Evolutionary conservation across 1,140 invertebrate genomes (phyloP).

Genomic region (Zaprionus capensis): DNA sequence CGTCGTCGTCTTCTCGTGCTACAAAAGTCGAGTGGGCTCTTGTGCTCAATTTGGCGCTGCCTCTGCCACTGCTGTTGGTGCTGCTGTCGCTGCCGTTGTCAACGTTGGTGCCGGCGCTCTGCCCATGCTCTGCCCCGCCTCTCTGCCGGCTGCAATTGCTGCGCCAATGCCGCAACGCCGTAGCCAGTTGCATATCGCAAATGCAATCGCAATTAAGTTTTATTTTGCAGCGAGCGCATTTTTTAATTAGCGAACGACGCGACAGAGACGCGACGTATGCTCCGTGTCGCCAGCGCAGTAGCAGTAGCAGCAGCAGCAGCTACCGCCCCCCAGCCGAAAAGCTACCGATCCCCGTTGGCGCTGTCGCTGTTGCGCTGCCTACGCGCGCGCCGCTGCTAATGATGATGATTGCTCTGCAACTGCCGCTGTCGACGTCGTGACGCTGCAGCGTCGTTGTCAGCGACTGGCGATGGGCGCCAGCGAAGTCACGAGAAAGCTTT

Average conservation of each 20-base stretch:
- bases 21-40: conserved; percentile 54
- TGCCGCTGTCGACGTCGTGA: conserved; percentile 23
- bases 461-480: conserved; percentile 22
- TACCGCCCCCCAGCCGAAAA: conserved; percentile 35
- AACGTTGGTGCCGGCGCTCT: background rate
- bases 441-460: background rate
- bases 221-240: conserved; percentile 79
- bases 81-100: conserved; percentile 19
- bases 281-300: conserved; percentile 49
- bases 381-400: conserved; percentile 62
- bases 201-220: conserved; percentile 82
- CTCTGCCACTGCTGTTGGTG: conserved; percentile 33
- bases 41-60: conserved; percentile 53
- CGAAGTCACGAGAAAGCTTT: conserved; percentile 7
- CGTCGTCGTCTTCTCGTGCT: conserved; percentile 31
- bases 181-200: conserved; percentile 61
- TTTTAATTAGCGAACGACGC: conserved; percentile 76
- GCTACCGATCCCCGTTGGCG: conserved; percentile 31
- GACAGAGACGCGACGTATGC: conserved; percentile 52
- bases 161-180: conserved; percentile 54
- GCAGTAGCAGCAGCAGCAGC: conserved; percentile 14
- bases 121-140: conserved; percentile 1
- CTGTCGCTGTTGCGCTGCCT: conserved; percentile 41
- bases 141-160: conserved; percentile 29
- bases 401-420: conserved; percentile 73